phyloP scores from a whole-genome alignment of 2,888 invertebrate genomes.

The Rhaphigaster nebulosa region DNA sequence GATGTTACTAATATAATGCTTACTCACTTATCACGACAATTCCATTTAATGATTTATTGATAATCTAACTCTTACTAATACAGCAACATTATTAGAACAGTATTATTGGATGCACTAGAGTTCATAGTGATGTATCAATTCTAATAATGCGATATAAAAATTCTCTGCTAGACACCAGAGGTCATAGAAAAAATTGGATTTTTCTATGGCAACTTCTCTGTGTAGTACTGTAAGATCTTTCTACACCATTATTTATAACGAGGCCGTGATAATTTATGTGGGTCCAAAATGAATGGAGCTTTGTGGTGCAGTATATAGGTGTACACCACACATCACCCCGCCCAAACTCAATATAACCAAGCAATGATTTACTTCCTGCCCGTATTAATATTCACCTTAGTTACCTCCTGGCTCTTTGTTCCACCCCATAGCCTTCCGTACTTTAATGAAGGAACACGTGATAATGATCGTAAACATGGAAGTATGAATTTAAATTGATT shows the following conservation, averaged over 20 bases:
- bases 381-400: conserved; percentile 37
- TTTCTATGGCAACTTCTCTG: background rate
- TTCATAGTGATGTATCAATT: too few relatives aligned
- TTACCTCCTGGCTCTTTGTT: background rate
- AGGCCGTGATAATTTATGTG: background rate
- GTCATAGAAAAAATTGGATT: background rate
- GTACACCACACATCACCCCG: conserved; percentile 41
- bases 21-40: too few relatives aligned
- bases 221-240: background rate
- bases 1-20: too few relatives aligned
- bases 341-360: conserved; percentile 29
- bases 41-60: too few relatives aligned
- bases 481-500: background rate
- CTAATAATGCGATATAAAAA: too few relatives aligned
- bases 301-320: conserved; percentile 17
- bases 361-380: conserved; percentile 34
- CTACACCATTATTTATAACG: conserved; percentile 1
- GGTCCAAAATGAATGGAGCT: conserved; percentile 11
- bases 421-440: background rate
- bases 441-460: background rate
- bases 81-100: too few relatives aligned
- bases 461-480: background rate
- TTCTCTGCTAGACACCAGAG: too few relatives aligned
- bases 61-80: too few relatives aligned
- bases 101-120: too few relatives aligned